Base-by-base conservation (phyloP, 2,888 invertebrate genomes). In the Adineta ricciae region DNA sequence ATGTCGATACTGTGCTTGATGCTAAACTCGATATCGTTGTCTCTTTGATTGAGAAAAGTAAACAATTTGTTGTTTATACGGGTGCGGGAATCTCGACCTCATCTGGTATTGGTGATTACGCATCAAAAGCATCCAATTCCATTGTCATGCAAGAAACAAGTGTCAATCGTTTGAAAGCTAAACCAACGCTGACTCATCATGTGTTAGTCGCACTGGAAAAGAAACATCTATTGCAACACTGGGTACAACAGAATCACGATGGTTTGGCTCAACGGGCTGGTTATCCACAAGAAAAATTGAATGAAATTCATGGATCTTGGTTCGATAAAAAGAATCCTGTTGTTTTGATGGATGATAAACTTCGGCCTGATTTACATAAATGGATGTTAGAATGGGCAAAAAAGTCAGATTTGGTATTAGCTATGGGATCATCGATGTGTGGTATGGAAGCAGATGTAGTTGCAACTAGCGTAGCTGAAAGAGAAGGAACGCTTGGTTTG, bases 61-160 rank as follows among this genome's bases (percentile, higher is more conserved):
- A 54, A 64, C 83, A 84, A 24, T 73, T 84, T 27, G 86, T 86
- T 56, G 86, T 78, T 16, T 78, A 84, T 49, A 86, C 86, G n/a
- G 86, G 86, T 49, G 86, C 86, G 82, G 86, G 86, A 38, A 78
- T 91, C 11, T 94, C 94, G 0, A 94, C 95, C 0, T 94, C 94
- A 8, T 96, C 95, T 90, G 96, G 96, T 0, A 91, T 91, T 52
- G 90, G 90, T 56, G 91, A 90, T 86, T 91, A 64, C 32, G 64
- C 64, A 27, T 64, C 64, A 5, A 64, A 64, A 64, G 64, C 64
- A 32, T 14, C 64, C 2, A 64, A 64, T 64, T 64, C 64, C 7
- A 64, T 64, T 16, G 64, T 64, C 32, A 64, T 64, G 64, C 64
- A 32, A 32, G 64, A 64, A 64, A 64, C 64, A 36, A 64, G 64